phyloP scores from a whole-genome alignment of 2,888 invertebrate species.

The Agriotes lineatus region DNA sequence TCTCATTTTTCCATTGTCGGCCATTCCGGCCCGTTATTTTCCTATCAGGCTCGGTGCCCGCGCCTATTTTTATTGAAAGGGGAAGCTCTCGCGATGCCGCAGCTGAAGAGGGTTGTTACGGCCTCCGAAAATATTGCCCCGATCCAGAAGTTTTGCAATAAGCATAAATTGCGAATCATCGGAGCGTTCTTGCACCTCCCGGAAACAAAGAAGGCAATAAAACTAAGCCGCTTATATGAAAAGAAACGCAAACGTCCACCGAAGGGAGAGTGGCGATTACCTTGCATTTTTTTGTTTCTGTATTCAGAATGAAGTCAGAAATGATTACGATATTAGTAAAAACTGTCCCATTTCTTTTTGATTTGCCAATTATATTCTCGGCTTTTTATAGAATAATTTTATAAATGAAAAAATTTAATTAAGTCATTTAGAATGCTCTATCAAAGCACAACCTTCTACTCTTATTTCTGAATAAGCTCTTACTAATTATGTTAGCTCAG shows the following conservation, averaged over 20 bases:
- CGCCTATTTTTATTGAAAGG: constrained; percentile 31
- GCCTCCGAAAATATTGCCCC: constrained; percentile 26
- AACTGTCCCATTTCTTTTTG: too few species aligned
- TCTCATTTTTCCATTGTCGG: background rate
- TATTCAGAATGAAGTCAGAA: too few species aligned
- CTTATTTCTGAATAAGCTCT: too few species aligned
- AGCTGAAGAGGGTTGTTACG: constrained; percentile 28
- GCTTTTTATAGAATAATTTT: too few species aligned
- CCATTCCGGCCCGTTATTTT: constrained; percentile 7
- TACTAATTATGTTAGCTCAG: too few species aligned
- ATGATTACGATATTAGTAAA: too few species aligned
- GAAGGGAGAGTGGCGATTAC: too few species aligned
- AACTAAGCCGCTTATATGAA: background rate
- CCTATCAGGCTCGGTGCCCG: constrained; percentile 18
- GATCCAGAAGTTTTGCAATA: constrained; percentile 38
- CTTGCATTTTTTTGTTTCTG: too few species aligned
- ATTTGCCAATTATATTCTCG: too few species aligned
- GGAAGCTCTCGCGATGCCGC: constrained; percentile 25
- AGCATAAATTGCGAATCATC: constrained; percentile 31
- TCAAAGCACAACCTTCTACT: too few species aligned
- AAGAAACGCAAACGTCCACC: background rate
- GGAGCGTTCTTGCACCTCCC: background rate
- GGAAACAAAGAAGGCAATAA: background rate
- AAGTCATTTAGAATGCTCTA: too few species aligned
- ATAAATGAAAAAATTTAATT: too few species aligned